phyloP scores from a whole-genome alignment of 2,113 vertebrate genomes.

The Galbula dea region DNA sequence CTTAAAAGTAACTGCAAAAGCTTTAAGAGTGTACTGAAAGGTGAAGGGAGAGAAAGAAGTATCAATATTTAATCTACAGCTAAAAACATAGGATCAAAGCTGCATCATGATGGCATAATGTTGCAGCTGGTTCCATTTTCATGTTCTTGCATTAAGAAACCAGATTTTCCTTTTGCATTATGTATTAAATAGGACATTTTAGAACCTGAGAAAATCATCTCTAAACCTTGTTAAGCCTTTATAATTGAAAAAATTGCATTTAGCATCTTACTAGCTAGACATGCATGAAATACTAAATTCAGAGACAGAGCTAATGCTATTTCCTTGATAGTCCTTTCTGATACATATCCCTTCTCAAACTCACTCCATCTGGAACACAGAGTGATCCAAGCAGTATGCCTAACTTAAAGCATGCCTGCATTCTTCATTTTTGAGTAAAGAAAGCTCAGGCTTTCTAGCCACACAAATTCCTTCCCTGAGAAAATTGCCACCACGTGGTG shows the following conservation, averaged over 20 bases:
- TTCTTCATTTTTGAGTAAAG: background rate
- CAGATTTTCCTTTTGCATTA: slow-evolving; percentile 52
- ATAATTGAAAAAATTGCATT: slow-evolving; percentile 29
- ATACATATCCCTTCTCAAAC: background rate
- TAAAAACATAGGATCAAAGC: slow-evolving; percentile 37
- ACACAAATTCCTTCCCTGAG: background rate
- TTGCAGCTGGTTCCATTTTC: slow-evolving; percentile 26
- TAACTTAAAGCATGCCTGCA: background rate
- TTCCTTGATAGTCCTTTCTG: background rate
- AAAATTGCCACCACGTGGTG: background rate
- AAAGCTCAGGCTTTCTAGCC: background rate
- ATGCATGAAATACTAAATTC: background rate
- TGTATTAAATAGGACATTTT: slow-evolving; percentile 39
- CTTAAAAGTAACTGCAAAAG: background rate
- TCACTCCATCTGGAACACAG: background rate
- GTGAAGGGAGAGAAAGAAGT: background rate
- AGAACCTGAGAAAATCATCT: slow-evolving; percentile 30
- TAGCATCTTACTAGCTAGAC: background rate
- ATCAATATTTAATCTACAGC: slow-evolving; percentile 63
- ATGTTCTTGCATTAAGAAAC: slow-evolving; percentile 43
- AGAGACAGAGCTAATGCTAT: background rate
- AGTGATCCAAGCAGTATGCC: background rate
- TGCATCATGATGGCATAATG: slow-evolving; percentile 21
- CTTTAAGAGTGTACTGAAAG: background rate
- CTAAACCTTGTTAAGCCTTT: slow-evolving; percentile 16